Percentiles rank a stretch among this genome's conserved stretches.
phyloP scores from a whole-genome alignment of 1,140 invertebrate species.

The Episyrphus balteatus region DNA sequence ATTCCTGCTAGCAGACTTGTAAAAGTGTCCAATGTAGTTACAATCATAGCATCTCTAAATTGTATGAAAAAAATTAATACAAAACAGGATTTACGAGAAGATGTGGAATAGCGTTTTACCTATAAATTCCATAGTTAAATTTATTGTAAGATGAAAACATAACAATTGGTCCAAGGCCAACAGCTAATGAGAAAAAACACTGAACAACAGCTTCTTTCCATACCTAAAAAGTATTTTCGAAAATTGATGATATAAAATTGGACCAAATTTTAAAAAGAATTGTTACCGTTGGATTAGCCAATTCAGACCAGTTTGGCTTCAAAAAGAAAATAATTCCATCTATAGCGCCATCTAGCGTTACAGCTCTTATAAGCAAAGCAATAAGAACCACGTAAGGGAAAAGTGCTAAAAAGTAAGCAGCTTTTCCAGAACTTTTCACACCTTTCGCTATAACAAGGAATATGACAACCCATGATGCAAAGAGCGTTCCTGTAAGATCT shows the following conservation, averaged over 20 bases:
- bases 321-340: constrained; percentile 60
- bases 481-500: constrained; percentile 51
- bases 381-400: constrained; percentile 73
- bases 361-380: constrained; percentile 54
- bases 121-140: constrained; percentile 72
- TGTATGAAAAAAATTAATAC: constrained; percentile 23
- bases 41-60: constrained; percentile 51
- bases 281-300: constrained; percentile 38
- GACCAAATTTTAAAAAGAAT: not conserved
- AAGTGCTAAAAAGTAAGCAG: constrained; percentile 65
- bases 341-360: constrained; percentile 56
- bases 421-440: constrained; percentile 59
- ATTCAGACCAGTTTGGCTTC: constrained; percentile 45
- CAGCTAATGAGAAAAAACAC: constrained; percentile 62
- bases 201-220: constrained; percentile 69
- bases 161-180: constrained; percentile 61
- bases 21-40: constrained; percentile 51
- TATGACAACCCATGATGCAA: constrained; percentile 61
- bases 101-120: constrained; percentile 40
- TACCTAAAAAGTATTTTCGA: constrained; percentile 33
- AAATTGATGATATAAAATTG: not conserved
- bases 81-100: not conserved
- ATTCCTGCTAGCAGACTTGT: constrained; percentile 64
- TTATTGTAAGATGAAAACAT: constrained; percentile 71
- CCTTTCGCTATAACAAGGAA: constrained; percentile 64